Conservation (phyloP, 2,797 vertebrate genomes). For the Pelochelys cantorii region DNA sequence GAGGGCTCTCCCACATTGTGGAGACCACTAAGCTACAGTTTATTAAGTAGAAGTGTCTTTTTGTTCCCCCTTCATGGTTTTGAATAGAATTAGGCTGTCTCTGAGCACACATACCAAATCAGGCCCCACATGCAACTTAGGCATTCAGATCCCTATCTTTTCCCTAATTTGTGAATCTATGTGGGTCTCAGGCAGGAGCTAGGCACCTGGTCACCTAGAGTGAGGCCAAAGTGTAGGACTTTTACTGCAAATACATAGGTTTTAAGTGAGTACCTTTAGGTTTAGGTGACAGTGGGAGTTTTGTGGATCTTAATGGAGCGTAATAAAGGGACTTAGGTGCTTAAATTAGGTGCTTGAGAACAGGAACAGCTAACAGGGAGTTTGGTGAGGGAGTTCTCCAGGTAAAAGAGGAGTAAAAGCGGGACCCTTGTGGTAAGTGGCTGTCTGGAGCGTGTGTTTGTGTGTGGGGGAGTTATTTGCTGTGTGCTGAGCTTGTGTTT, state of each 20-base stretch:
- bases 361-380: too few species aligned
- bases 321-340: background rate
- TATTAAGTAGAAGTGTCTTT: background rate
- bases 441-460: too few species aligned
- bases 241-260: background rate
- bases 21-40: background rate
- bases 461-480: too few species aligned
- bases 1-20: background rate
- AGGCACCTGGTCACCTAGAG: background rate
- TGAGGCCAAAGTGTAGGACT: background rate
- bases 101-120: background rate
- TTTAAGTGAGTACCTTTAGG: background rate
- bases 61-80: background rate
- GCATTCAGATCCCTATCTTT: background rate
- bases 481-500: too few species aligned
- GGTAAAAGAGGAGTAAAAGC: too few species aligned
- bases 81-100: background rate
- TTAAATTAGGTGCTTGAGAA: too few species aligned
- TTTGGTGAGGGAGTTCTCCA: too few species aligned
- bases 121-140: background rate
- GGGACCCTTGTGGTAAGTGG: too few species aligned
- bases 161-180: background rate
- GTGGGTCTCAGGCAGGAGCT: background rate
- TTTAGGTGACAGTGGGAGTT: background rate
- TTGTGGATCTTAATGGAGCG: background rate